phyloP scores from a whole-genome alignment of 2,888 invertebrate species.

The Clunio marinus region DNA sequence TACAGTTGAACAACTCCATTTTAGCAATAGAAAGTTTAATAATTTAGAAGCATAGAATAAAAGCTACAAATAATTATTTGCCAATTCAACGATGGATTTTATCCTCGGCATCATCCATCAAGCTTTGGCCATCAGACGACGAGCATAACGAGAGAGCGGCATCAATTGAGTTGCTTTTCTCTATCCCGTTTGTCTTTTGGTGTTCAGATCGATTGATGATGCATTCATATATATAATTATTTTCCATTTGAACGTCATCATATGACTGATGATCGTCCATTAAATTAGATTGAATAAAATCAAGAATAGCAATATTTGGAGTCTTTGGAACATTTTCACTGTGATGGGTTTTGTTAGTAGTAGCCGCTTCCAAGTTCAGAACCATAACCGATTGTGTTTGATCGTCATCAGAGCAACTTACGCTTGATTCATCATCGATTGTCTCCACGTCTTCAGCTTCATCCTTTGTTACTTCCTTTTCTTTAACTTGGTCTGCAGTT shows the following conservation, averaged over 20 bases:
- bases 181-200: background rate
- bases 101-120: conserved; percentile 31
- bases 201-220: conserved; percentile 5
- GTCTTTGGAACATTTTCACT: background rate
- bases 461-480: background rate
- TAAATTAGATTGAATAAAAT: conserved; percentile 31
- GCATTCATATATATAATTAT: conserved; percentile 30
- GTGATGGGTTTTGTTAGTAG: conserved; percentile 1
- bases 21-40: background rate
- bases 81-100: background rate
- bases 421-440: conserved; percentile 36
- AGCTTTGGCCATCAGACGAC: conserved; percentile 18
- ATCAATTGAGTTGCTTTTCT: conserved; percentile 33
- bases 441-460: background rate
- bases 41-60: background rate
- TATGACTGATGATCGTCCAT: conserved; percentile 11
- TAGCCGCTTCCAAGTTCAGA: conserved; percentile 49
- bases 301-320: conserved; percentile 18
- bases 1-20: no score
- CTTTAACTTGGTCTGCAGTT: background rate
- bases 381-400: conserved; percentile 40
- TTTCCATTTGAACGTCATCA: conserved; percentile 19
- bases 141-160: conserved; percentile 32
- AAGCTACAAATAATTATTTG: no score
- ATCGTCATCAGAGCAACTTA: conserved; percentile 37